A percentile compares a stretch with the other conserved stretches of the same genome.
Conservation (phyloP, 2,888 invertebrate genomes). For the Petrolisthes cinctipes region DNA sequence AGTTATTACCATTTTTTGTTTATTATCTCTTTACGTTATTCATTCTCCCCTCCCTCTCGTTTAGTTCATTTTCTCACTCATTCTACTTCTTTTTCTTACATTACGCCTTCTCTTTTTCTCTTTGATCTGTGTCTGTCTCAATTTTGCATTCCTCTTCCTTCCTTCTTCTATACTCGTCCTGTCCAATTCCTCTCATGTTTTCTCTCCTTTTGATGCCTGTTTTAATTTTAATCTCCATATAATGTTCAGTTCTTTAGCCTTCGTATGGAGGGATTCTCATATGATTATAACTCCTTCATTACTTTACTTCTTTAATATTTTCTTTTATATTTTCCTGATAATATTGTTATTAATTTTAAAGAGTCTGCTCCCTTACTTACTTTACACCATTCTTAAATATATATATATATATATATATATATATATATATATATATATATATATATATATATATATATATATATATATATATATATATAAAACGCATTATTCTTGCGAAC, state of each 20-base stretch:
- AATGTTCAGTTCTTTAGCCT: neutral
- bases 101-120: neutral
- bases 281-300: neutral
- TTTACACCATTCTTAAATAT: conserved; percentile 9
- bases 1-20: neutral
- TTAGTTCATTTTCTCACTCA: neutral
- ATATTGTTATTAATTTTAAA: neutral
- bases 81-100: neutral
- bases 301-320: neutral
- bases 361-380: neutral
- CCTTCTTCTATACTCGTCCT: neutral
- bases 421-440: conserved; percentile 44
- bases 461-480: conserved; percentile 32
- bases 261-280: neutral
- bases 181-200: neutral
- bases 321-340: neutral
- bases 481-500: conserved; percentile 11
- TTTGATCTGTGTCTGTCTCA: neutral
- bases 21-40: neutral
- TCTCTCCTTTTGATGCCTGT: neutral
- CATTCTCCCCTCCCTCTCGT: neutral
- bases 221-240: neutral
- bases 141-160: neutral
- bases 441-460: conserved; percentile 19
- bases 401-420: conserved; percentile 42